Conservation (phyloP, 92 coral and sea anemone species). For the Siderastrea radians region DNA sequence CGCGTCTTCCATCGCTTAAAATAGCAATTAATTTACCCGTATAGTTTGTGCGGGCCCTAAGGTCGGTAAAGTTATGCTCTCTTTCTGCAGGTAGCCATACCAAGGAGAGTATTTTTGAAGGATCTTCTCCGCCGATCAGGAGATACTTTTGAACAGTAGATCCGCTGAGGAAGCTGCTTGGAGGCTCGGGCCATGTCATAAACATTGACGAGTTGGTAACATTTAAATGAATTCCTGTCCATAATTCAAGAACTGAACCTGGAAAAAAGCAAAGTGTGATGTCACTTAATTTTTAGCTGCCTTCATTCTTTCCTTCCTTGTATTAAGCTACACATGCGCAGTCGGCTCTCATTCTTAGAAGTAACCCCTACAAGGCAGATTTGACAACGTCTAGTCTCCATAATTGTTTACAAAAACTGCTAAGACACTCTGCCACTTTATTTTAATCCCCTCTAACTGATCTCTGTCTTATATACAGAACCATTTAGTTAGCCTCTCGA, state of each 20-base stretch:
- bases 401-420: too few relatives aligned
- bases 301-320: too few relatives aligned
- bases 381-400: too few relatives aligned
- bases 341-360: too few relatives aligned
- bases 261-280: not conserved
- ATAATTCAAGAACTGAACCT: not conserved
- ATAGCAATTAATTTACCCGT: not conserved
- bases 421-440: too few relatives aligned
- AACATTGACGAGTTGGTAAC: not conserved
- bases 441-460: too few relatives aligned
- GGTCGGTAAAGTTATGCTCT: not conserved
- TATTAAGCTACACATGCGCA: too few relatives aligned
- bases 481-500: too few relatives aligned
- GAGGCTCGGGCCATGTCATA: not conserved
- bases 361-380: too few relatives aligned
- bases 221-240: not conserved
- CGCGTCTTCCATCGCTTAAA: constrained; percentile 18
- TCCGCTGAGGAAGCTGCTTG: not conserved
- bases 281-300: too few relatives aligned
- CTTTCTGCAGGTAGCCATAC: not conserved
- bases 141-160: not conserved
- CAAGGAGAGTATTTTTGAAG: not conserved
- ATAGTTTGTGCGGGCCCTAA: not conserved
- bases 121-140: not conserved
- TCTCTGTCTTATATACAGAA: too few relatives aligned